These are phyloP conservation scores for Strigamia transsilvanica DNA, from an alignment of 2,888 invertebrate genomes.

Conservation along the genomic window DNA sequence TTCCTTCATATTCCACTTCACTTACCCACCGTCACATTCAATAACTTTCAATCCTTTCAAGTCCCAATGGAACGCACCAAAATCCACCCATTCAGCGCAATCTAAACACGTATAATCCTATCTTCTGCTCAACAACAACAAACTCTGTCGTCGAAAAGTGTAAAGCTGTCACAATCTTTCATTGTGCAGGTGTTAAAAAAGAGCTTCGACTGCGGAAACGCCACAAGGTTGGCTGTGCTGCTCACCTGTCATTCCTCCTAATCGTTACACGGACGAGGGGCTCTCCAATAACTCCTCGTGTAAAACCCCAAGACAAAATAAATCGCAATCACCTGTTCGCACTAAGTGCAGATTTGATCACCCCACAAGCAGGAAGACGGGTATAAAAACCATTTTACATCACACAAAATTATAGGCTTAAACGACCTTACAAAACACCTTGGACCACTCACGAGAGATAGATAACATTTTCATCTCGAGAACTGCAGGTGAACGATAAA, in stretches of 20 bases:
- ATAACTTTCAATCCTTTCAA: neutral
- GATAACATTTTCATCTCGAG: neutral
- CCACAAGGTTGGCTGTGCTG: neutral
- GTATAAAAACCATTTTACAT: neutral
- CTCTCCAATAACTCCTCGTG: neutral
- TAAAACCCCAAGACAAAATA: neutral
- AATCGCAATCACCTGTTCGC: constrained; percentile 11
- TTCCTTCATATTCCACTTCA: too few relatives aligned
- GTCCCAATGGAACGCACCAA: neutral
- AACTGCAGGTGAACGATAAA: neutral
- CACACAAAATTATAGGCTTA: neutral
- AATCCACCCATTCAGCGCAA: neutral
- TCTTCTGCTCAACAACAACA: neutral
- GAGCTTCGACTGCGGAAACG: constrained; percentile 5
- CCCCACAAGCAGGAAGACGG: neutral
- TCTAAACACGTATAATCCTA: neutral
- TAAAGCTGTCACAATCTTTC: constrained; percentile 5
- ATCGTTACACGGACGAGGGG: constrained; percentile 16
- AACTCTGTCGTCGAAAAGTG: neutral
- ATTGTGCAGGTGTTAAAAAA: constrained; percentile 29
- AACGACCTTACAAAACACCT: neutral
- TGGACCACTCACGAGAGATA: neutral
- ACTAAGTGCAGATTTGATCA: neutral
- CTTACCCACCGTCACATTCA: neutral
- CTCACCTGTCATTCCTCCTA: neutral